Percentiles rank a stretch among this genome's conserved stretches.
phyloP scores from a whole-genome alignment of 2,888 invertebrate species.

The Ichneumon xanthorius region DNA sequence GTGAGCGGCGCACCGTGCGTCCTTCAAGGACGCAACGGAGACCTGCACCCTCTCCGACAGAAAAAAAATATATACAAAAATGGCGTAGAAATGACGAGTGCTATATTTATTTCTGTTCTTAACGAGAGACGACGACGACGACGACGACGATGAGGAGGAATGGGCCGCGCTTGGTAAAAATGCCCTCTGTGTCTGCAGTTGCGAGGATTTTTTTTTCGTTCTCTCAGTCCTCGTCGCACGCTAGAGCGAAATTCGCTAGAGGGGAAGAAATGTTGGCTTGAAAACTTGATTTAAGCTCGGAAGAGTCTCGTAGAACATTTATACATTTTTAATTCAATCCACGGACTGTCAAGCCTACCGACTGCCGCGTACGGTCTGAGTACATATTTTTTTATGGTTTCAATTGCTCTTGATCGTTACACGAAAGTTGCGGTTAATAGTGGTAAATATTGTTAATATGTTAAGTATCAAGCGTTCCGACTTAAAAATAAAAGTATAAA shows the following conservation, averaged over 20 bases:
- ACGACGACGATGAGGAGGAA: not conserved
- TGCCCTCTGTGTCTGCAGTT: conserved; percentile 1
- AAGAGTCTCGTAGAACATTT: not conserved
- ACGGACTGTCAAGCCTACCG: not conserved
- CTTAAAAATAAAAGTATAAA: too few species aligned
- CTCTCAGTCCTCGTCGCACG: not conserved
- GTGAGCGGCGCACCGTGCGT: conserved; percentile 38
- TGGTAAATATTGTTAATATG: too few species aligned
- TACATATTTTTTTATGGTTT: not conserved
- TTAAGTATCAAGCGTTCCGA: too few species aligned
- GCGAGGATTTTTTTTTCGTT: not conserved
- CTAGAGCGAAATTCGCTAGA: not conserved
- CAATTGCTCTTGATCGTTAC: not conserved
- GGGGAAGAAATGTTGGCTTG: conserved; percentile 1
- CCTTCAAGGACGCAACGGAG: conserved; percentile 52
- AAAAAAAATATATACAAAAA: conserved; percentile 46
- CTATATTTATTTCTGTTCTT: conserved; percentile 59
- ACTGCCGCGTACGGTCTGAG: not conserved
- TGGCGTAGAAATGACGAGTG: conserved; percentile 38
- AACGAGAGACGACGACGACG: conserved; percentile 48
- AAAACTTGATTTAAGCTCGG: conserved; percentile 5
- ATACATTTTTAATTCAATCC: conserved; percentile 7
- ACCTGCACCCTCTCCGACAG: conserved; percentile 52
- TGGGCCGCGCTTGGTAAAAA: not conserved
- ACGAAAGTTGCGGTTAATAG: not conserved